These are phyloP conservation scores for Ptychadena robeensis DNA, from an alignment of 2,797 vertebrate species.

Conservation along the genomic window DNA sequence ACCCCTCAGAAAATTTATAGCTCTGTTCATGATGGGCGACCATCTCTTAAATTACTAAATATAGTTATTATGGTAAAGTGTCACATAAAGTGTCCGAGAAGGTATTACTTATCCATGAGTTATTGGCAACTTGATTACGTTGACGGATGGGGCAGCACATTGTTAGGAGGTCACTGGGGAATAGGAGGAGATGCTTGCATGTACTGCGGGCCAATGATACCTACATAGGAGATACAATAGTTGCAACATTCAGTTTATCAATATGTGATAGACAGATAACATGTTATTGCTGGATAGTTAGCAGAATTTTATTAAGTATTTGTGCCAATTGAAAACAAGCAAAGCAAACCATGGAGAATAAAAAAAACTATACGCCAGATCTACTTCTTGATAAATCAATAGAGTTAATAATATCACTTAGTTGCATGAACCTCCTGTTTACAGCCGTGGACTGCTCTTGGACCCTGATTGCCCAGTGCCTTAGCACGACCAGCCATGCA, in stretches of 20 bases:
- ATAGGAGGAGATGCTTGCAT: slow-evolving; percentile 1
- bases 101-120: slow-evolving; percentile 53
- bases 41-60: slow-evolving; percentile 55
- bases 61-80: slow-evolving; percentile 58
- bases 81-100: slow-evolving; percentile 51
- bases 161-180: slow-evolving; percentile 54
- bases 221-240: neutral
- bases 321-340: no score
- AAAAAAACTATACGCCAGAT: no score
- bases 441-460: no score
- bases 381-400: no score
- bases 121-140: slow-evolving; percentile 59
- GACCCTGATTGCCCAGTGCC: no score
- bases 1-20: slow-evolving; percentile 40
- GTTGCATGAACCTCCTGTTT: no score
- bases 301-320: slow-evolving; percentile 17
- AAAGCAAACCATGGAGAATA: no score
- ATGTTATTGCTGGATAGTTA: slow-evolving; percentile 6
- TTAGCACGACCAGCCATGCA: no score
- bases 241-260: slow-evolving; percentile 3
- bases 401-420: no score
- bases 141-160: slow-evolving; percentile 50
- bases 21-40: slow-evolving; percentile 34
- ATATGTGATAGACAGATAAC: slow-evolving; percentile 1
- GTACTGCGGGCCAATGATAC: slow-evolving; percentile 6